Evolutionary conservation across 30 jellyfish, hydroid and myxozoan genomes (phyloP), one percentile per base, ranked within the genome.

Genomic region (Turritopsis dohrnii): DNA sequence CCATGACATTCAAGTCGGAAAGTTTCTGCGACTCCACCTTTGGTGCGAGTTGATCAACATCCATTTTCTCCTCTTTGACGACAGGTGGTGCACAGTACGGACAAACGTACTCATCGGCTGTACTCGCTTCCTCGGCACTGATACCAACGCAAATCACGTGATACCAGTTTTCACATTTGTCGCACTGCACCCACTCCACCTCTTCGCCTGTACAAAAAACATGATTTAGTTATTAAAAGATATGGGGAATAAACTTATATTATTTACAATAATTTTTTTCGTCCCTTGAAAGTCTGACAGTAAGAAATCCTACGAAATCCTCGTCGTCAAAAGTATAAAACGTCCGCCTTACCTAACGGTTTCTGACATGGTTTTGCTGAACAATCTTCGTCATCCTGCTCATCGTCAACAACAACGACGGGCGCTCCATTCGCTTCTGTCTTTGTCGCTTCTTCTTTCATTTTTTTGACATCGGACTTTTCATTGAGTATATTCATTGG

Each of bases 141-240:
- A 94, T 87, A 53, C 96, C 96, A 65, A 94, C 90, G 75, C 99
- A 94, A 66, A 84, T 83, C 52, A 89, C 95, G 88, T 94, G 99
- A 71, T 89, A 94, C 99, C 99, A 94, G 66, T 79, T 94, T 65
- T 89, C 76, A 91, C 99, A 94, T 21, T 85, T 88, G 86, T 94
- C 99, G 82, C 99, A 94, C 66, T 88, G 97, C 3, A 94, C 99
- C 99, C 99, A 94, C 20, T 96, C 99, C 73, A 94, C 99, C 72
- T 94, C 99, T 30, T 94, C 99, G 28, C 99, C 99, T 94, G 84
- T 71, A 53, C 66, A 71, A 31, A 21, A 25, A 74, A 30, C 41
- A 9, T 27, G 41, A n/a, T n/a, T n/a, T n/a, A n/a, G n/a, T n/a
- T n/a, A n/a, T n/a, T n/a, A n/a, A n/a, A n/a, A n/a, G n/a, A n/a